phyloP scores from a whole-genome alignment of 2,888 invertebrate species.

The Heliconius charithonia region DNA sequence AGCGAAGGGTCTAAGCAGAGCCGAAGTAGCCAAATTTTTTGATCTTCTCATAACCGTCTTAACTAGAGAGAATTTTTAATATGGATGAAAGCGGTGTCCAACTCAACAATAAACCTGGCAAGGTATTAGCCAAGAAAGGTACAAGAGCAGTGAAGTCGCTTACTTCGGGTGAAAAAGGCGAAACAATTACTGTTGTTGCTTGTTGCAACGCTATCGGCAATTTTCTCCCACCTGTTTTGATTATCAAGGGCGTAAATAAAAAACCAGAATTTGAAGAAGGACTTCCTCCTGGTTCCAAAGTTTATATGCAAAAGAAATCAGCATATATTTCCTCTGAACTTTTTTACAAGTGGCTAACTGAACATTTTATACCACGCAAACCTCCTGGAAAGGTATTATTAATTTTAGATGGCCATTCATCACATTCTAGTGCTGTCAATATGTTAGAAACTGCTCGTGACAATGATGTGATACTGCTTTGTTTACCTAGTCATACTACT shows the following conservation, averaged over 20 bases:
- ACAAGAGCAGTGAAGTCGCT: constrained; percentile 53
- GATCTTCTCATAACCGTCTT: constrained; percentile 46
- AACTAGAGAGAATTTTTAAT: constrained; percentile 56
- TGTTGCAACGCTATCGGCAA: constrained; percentile 54
- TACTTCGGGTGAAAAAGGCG: constrained; percentile 57
- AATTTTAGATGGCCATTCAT: constrained; percentile 54
- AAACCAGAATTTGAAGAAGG: constrained; percentile 51
- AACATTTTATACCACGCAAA: constrained; percentile 49
- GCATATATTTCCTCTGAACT: constrained; percentile 46
- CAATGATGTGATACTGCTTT: constrained; percentile 50
- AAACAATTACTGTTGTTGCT: constrained; percentile 51
- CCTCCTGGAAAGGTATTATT: constrained; percentile 50
- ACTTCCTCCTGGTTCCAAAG: constrained; percentile 45
- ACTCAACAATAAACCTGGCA: constrained; percentile 57
- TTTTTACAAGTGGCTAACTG: constrained; percentile 50
- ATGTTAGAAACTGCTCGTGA: constrained; percentile 48
- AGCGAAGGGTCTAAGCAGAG: constrained; percentile 49
- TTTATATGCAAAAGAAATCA: constrained; percentile 51
- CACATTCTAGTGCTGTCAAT: constrained; percentile 47
- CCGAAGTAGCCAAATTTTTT: constrained; percentile 50
- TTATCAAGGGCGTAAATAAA: constrained; percentile 50
- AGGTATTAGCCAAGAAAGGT: constrained; percentile 60
- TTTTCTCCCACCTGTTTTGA: constrained; percentile 51
- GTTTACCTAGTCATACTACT: constrained; percentile 50
- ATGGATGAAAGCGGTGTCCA: constrained; percentile 57